Evolutionary conservation across 2,888 invertebrate species (phyloP), one percentile per base, ranked within the genome.

Genomic region (Thecocarcelia acutangulata): DNA sequence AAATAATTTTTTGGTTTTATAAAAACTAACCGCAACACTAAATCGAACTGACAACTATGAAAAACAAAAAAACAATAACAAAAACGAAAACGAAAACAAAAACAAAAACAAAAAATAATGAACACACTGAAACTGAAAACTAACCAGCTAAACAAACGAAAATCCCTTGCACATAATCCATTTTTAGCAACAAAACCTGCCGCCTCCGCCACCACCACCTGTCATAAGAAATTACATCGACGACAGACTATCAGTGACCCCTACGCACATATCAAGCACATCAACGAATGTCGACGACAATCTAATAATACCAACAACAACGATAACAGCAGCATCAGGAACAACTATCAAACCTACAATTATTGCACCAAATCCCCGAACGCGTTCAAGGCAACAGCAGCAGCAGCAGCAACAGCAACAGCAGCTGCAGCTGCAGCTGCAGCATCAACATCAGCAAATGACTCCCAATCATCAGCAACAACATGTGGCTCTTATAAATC

Each of bases 221-320:
- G 83, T 83, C 84, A 84, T 84, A 87, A 87, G 86, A 89, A 88
- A 85, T 79, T 86, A 79, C 59, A 66, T 84, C 88, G 89, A 86
- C 88, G 89, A 86, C 85, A 88, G 85, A 89, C 88, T 85, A 88
- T 89, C 85, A 88, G 89, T 76, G 88, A 87, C 87, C 89, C 89
- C 86, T 89, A 87, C 87, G 87, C 87, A 87, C 87, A 87, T 88
- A 87, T 88, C 87, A 86, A 86, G 83, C 84, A 87, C 85, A 85
- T 85, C 80, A 75, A 81, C 78, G 76, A 84, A 85, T 84, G 85
- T 83, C 85, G 66, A 70, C 79, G 72, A 68, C 74, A 78, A 78
- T 78, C 78, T 68, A 59, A 59, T 73, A 77, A 63, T 56, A 50
- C 33, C 61, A 61, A 24, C 79, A 61, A 24, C 79, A 64, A 40